Evolutionary conservation across 1,140 invertebrate species (phyloP).

Genomic region (Lordiphosa clarofinis): DNA sequence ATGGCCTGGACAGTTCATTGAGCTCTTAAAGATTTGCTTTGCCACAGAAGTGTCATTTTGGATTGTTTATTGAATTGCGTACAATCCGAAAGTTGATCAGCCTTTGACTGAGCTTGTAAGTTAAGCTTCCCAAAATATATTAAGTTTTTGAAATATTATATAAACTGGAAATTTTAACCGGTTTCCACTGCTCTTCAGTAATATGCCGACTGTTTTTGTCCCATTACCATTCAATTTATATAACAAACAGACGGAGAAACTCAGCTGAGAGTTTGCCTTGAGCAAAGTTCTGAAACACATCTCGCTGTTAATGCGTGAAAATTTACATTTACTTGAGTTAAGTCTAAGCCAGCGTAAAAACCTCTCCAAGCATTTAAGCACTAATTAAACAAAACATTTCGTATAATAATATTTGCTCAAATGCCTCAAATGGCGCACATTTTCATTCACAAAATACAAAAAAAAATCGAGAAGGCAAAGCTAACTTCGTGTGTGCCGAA

Average conservation of each 20-base stretch:
- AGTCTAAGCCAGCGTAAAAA: conserved; percentile 22
- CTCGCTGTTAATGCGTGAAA: conserved; percentile 32
- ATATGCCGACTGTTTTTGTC: conserved; percentile 31
- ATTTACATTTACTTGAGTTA: conserved; percentile 8
- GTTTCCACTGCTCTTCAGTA: conserved; percentile 43
- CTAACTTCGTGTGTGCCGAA: no score
- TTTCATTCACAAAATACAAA: conserved; percentile 50
- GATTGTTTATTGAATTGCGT: conserved; percentile 13
- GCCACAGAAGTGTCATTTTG: no score
- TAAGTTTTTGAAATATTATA: conserved; percentile 49
- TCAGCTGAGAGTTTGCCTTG: conserved; percentile 10
- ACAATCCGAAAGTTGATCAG: conserved; percentile 56
- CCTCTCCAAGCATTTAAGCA: conserved; percentile 5
- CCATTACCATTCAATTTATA: conserved; percentile 44
- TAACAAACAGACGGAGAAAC: conserved; percentile 37
- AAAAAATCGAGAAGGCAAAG: no score
- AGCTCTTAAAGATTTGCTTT: conserved; percentile 23
- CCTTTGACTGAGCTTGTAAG: conserved; percentile 30
- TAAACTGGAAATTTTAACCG: conserved; percentile 63
- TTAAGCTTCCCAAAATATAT: conserved; percentile 41
- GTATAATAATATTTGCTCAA: conserved; percentile 50
- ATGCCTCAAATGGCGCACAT: conserved; percentile 26
- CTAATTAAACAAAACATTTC: conserved; percentile 45
- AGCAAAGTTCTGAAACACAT: conserved; percentile 37
- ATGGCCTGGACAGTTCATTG: conserved; percentile 40